Percentiles rank a stretch among this genome's conserved stretches.
Evolutionary conservation across 2,113 vertebrate genomes (phyloP).

Genomic region (Ascaphus truei): DNA sequence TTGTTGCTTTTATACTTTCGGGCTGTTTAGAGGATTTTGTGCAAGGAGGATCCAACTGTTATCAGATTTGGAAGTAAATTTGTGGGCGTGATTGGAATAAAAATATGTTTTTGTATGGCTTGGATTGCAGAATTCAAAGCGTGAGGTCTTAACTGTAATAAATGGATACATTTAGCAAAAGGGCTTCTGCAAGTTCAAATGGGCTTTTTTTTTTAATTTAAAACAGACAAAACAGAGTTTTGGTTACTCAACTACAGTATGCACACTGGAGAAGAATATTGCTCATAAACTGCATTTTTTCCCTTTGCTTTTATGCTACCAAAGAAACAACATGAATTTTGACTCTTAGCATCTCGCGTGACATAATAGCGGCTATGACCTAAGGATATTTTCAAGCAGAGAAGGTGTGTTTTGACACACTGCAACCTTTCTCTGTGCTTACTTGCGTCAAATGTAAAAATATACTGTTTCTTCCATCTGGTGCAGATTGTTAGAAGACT

Average conservation of each 20-base stretch:
- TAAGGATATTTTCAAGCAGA: background rate
- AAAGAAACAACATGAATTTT: background rate
- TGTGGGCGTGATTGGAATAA: slow-evolving; percentile 8
- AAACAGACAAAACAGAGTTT: slow-evolving; percentile 21
- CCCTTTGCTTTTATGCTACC: background rate
- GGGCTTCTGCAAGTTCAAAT: slow-evolving; percentile 9
- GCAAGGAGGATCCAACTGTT: slow-evolving; percentile 24
- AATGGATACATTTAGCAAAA: slow-evolving; percentile 6
- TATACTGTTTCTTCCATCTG: background rate
- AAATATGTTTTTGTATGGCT: slow-evolving; percentile 6
- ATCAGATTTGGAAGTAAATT: slow-evolving; percentile 30
- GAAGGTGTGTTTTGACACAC: background rate
- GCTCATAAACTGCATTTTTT: background rate
- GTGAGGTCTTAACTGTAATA: slow-evolving; percentile 1
- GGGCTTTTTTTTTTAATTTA: slow-evolving; percentile 27
- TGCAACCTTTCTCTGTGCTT: background rate
- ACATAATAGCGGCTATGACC: background rate
- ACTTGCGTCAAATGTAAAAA: background rate
- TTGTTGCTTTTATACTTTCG: background rate
- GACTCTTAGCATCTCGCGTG: background rate
- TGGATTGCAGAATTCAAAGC: background rate
- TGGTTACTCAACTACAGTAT: background rate
- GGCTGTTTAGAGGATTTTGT: background rate
- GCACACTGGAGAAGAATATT: background rate
- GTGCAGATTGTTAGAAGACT: background rate